Evolutionary conservation across 1,140 invertebrate species (phyloP).

Genomic region (Leguminivora glycinivorella): DNA sequence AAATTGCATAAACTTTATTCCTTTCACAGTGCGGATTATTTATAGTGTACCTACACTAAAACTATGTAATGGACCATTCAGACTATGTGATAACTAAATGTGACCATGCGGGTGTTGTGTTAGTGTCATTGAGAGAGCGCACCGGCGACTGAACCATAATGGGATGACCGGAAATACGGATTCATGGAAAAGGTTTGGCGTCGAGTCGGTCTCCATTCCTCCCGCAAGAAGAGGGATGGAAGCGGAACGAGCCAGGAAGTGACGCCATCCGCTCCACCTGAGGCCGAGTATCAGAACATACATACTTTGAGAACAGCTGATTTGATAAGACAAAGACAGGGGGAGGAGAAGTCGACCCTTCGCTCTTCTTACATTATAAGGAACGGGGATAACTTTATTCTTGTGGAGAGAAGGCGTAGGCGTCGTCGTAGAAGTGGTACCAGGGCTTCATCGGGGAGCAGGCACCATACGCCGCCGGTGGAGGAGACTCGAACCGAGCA

Average conservation of each 20-base stretch:
- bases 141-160: conserved; percentile 56
- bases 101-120: neutral
- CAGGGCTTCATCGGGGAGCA: conserved; percentile 66
- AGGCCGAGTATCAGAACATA: conserved; percentile 74
- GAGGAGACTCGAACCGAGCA: conserved; percentile 67
- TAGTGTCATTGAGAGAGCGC: conserved; percentile 18
- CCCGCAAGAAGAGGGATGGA: conserved; percentile 78
- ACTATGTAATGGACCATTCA: conserved; percentile 10
- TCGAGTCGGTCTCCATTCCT: conserved; percentile 78
- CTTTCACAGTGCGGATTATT: neutral
- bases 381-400: conserved; percentile 76
- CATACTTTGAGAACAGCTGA: conserved; percentile 74
- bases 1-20: conserved; percentile 14
- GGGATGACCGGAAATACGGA: conserved; percentile 75
- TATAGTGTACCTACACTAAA: neutral
- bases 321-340: conserved; percentile 68
- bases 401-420: conserved; percentile 72
- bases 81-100: conserved; percentile 5
- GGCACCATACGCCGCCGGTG: conserved; percentile 68
- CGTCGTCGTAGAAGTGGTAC: conserved; percentile 71
- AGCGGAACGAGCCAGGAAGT: conserved; percentile 70
- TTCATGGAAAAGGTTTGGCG: conserved; percentile 80
- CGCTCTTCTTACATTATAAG: conserved; percentile 75
- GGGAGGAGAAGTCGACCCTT: conserved; percentile 72
- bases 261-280: conserved; percentile 59